These are phyloP conservation scores for Pomatorhinus ruficollis DNA, from an alignment of 2,113 vertebrate genomes.

Conservation along the genomic window DNA sequence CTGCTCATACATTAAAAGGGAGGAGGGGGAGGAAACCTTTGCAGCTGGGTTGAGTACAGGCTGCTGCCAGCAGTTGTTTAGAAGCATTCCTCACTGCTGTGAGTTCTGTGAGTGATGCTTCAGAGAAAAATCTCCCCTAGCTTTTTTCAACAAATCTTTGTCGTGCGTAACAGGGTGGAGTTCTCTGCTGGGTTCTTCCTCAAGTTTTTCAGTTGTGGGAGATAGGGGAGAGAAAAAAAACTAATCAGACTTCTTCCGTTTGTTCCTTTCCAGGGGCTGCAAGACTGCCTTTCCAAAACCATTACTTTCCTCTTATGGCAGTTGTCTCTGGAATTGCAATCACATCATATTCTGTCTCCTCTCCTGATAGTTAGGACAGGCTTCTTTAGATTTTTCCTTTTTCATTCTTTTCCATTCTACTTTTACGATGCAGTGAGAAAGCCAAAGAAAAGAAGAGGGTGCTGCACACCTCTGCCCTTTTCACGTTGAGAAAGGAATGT, in stretches of 20 bases:
- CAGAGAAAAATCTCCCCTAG: neutral
- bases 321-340: slow-evolving; percentile 7
- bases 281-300: neutral
- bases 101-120: neutral
- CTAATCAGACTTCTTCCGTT: neutral
- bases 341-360: neutral
- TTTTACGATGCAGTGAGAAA: neutral
- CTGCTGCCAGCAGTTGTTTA: neutral
- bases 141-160: neutral
- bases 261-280: neutral
- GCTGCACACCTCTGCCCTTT: neutral
- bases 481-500: neutral
- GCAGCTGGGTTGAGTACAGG: neutral
- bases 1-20: rapidly evolving
- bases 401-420: neutral
- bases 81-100: neutral
- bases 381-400: neutral
- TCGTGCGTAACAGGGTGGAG: neutral
- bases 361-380: neutral
- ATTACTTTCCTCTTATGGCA: neutral
- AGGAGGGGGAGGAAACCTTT: neutral
- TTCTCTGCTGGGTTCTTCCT: neutral
- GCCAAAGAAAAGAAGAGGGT: neutral
- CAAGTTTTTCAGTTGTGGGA: neutral
- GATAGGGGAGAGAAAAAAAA: neutral